phyloP scores from a whole-genome alignment of 2,797 vertebrate species.

The Cossypha dichroa region DNA sequence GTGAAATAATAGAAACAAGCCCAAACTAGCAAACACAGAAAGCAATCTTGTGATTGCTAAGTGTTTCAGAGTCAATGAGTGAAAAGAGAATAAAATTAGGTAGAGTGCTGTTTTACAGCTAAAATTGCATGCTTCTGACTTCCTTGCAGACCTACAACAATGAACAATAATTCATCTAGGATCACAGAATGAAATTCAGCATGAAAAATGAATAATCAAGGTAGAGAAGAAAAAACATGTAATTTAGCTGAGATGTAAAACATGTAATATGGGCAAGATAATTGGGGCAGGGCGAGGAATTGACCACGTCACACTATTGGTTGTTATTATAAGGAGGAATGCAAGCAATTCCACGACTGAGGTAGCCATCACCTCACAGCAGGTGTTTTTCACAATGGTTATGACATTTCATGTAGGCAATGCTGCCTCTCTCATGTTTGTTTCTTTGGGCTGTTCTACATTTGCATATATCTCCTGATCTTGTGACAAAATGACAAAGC shows the following conservation, averaged over 20 bases:
- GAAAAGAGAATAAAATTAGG: not conserved
- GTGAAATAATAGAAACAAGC: not conserved
- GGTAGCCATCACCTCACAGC: not conserved
- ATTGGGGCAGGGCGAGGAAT: not conserved
- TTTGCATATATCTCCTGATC: not conserved
- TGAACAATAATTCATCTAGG: not conserved
- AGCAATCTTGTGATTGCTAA: not conserved
- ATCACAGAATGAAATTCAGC: not conserved
- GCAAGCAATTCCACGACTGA: not conserved
- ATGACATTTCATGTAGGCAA: not conserved
- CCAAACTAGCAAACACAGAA: not conserved
- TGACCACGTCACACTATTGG: not conserved
- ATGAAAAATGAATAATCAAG: not conserved
- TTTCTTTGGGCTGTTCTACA: not conserved
- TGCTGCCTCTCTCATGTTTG: not conserved
- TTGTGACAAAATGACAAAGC: not conserved
- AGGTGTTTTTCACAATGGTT: not conserved
- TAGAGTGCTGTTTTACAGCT: not conserved
- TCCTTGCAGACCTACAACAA: not conserved
- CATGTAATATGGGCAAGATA: not conserved
- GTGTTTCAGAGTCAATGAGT: not conserved
- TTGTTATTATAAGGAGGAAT: not conserved
- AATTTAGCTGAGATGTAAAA: not conserved
- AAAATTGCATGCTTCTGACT: not conserved
- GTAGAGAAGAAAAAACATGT: not conserved